These are phyloP conservation scores for Halocynthia aurantium DNA, from an alignment of 23 tunicate species.

Conservation along the genomic window DNA sequence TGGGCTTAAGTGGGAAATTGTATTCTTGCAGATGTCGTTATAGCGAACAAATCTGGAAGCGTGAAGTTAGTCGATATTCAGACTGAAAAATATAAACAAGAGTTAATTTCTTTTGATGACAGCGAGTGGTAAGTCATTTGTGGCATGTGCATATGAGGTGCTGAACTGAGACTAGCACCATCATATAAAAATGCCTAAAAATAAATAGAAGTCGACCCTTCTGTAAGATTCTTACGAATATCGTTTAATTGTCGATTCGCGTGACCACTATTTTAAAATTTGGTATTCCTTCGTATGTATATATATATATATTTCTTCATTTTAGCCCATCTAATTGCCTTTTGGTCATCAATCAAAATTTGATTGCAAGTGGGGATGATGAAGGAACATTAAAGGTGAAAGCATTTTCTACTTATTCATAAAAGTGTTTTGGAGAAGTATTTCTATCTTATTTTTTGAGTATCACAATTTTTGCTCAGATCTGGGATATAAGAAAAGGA, in stretches of 20 bases:
- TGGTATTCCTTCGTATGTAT: not conserved
- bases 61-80: slow-evolving; percentile 13
- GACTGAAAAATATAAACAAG: slow-evolving; percentile 13
- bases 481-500: slow-evolving; percentile 87
- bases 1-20: not conserved
- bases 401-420: not conserved
- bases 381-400: slow-evolving; percentile 75
- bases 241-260: not conserved
- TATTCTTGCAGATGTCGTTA: slow-evolving; percentile 5
- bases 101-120: not conserved
- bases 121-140: slow-evolving; percentile 3
- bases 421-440: not conserved
- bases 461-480: slow-evolving; percentile 14
- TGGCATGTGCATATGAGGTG: too few species aligned
- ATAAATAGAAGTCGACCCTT: not conserved
- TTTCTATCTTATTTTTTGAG: not conserved
- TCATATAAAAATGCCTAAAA: not conserved
- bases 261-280: not conserved
- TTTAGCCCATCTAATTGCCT: slow-evolving; percentile 45
- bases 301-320: not conserved
- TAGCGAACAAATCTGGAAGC: slow-evolving; percentile 13
- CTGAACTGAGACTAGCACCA: not conserved
- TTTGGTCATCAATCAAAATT: slow-evolving; percentile 52
- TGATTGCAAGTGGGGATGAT: slow-evolving; percentile 86
- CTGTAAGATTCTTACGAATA: too few species aligned